Conservation (phyloP, 2,888 invertebrate species). For the Uropetala carovei region DNA sequence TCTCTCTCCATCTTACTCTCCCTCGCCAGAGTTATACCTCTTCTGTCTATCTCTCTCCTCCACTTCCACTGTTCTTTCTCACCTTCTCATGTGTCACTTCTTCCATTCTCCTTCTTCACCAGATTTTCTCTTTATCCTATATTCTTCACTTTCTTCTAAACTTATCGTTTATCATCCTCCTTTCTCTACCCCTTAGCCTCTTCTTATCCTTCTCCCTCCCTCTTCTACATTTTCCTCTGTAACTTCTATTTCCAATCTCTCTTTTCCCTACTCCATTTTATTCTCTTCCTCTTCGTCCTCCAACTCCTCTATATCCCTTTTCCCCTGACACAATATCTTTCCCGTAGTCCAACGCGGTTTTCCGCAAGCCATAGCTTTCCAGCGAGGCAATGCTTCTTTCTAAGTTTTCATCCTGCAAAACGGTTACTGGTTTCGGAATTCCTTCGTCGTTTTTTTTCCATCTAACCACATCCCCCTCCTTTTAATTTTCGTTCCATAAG, state of each 20-base stretch:
- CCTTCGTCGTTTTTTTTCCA: not conserved
- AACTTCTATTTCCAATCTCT: not conserved
- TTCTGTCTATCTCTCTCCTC: not conserved
- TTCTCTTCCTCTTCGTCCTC: conserved; percentile 5
- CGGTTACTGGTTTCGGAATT: not conserved
- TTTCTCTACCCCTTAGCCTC: not conserved
- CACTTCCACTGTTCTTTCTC: too few relatives aligned
- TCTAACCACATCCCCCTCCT: not conserved
- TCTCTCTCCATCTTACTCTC: not conserved
- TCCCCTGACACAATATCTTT: not conserved
- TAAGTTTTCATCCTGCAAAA: not conserved
- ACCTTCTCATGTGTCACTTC: not conserved
- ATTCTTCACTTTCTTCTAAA: not conserved
- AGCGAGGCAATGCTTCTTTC: not conserved
- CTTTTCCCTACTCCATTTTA: not conserved
- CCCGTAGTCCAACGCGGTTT: not conserved
- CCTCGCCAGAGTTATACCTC: not conserved
- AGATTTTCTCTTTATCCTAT: not conserved
- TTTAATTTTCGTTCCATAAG: not conserved
- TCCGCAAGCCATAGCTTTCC: not conserved
- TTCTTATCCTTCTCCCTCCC: not conserved
- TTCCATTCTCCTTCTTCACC: not conserved
- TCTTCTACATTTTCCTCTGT: not conserved
- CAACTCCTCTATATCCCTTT: not conserved
- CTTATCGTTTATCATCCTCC: not conserved